Evolutionary conservation across 2,113 vertebrate genomes (phyloP), one percentile per base, ranked within the genome.

Genomic region (Syngnathus floridae): DNA sequence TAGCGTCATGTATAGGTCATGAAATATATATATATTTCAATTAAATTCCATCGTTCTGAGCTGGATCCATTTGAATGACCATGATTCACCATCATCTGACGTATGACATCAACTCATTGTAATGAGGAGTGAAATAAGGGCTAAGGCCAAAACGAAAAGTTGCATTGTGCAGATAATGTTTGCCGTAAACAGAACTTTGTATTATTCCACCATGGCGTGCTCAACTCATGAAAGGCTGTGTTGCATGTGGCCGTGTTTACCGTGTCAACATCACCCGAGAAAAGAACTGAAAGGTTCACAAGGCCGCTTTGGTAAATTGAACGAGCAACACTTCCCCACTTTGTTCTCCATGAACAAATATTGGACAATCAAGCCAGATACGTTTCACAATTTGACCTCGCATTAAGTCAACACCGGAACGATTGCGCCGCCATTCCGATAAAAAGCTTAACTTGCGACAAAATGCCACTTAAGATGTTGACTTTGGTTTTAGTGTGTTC

Each of bases 261-360:
- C 61, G 37, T 76, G 73, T 82, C 80, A 87, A 73, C 51, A 86
- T 90, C 83, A 52, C 81, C 31, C 55, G 87, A 84, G 62, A 61
- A 49, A 66, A 55, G 70, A 72, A 51, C 66, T 74, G 63, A 56
- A 46, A 83, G 62, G 82, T 68, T 73, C 52, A 61, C 70, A 40
- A 45, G 19, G 19, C 21, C 67, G 63, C 70, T 78, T 72, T 74
- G 54, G 13, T 40, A 64, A 65, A 66, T 57, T 19, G 3, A 65
- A 64, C 17, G 41, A 63, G 12, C 43, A 49, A 60, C 31, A 54
- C 37, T 38, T 37, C 14, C 8, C 6, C 51, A 13, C 36, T 72
- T 74, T 69, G 45, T 56, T 67, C 17, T 35, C 8, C 55, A 48
- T 16, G 41, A 31, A 19, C 49, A 72, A 62, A 73, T 55, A 40